Evolutionary conservation across 2,797 vertebrate species (phyloP).

Genomic region (Crypturellus tataupa): DNA sequence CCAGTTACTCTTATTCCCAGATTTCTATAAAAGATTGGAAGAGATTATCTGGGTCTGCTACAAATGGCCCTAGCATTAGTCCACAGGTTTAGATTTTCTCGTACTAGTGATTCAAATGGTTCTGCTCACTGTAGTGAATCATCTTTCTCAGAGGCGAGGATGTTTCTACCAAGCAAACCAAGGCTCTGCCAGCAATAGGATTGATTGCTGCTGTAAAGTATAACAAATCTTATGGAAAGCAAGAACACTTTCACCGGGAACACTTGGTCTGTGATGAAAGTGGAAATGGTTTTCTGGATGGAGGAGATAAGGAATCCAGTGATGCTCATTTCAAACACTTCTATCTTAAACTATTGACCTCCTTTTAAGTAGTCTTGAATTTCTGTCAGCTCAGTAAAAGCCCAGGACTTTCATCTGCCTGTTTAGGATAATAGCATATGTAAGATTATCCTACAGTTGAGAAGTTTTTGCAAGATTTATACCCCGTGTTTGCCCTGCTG

Average conservation of each 20-base stretch:
- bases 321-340: slow-evolving; percentile 24
- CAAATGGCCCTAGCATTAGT: background rate
- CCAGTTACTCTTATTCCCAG: background rate
- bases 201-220: slow-evolving; percentile 30
- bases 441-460: slow-evolving; percentile 32
- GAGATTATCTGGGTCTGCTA: background rate
- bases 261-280: slow-evolving; percentile 7
- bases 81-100: background rate
- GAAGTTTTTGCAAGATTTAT: slow-evolving; percentile 54
- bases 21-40: background rate
- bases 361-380: slow-evolving; percentile 24
- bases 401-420: slow-evolving; percentile 28
- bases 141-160: background rate
- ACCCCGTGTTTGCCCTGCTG: slow-evolving; percentile 30
- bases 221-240: slow-evolving; percentile 39
- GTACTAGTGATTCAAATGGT: slow-evolving; percentile 14
- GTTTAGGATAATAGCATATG: slow-evolving; percentile 1
- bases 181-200: background rate
- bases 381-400: slow-evolving; percentile 37
- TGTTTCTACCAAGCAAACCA: slow-evolving; percentile 31
- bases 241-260: slow-evolving; percentile 21
- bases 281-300: slow-evolving; percentile 59
- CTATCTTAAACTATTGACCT: slow-evolving; percentile 36
- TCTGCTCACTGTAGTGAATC: slow-evolving; percentile 18
- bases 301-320: slow-evolving; percentile 46